Conservation (phyloP, 35 echinoderm and acorn worm species). For the Amphiura filiformis region DNA sequence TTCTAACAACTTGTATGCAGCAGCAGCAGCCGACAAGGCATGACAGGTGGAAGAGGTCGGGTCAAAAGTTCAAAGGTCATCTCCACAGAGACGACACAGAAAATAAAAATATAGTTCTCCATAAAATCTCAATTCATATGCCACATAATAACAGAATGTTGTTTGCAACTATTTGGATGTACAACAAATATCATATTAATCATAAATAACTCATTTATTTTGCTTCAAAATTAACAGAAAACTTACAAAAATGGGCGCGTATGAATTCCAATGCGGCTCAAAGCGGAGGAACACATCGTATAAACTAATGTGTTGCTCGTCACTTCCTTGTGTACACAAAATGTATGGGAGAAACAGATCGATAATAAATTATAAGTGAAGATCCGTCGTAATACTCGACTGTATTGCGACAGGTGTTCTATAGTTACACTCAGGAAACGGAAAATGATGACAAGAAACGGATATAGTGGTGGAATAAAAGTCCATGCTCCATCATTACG, state of each 20-base stretch:
- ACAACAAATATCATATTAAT: too few species aligned
- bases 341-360: not conserved
- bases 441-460: conserved; percentile 1
- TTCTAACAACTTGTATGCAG: too few species aligned
- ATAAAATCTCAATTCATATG: not conserved
- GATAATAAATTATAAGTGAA: not conserved
- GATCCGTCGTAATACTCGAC: not conserved
- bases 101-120: not conserved
- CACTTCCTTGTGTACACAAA: not conserved
- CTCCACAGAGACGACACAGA: not conserved
- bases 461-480: conserved; percentile 3
- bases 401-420: not conserved
- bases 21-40: too few species aligned
- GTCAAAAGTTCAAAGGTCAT: not conserved
- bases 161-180: not conserved
- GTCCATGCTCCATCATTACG: not conserved
- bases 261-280: not conserved
- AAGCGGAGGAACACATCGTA: not conserved
- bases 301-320: not conserved
- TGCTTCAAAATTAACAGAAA: not conserved
- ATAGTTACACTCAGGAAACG: not conserved
- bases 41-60: too few species aligned
- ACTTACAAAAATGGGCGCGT: not conserved
- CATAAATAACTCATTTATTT: not conserved
- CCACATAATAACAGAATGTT: not conserved